Percentiles rank a stretch among this genome's conserved stretches.
phyloP scores from a whole-genome alignment of 2,797 vertebrate genomes.

The Hydrolagus colliei region DNA sequence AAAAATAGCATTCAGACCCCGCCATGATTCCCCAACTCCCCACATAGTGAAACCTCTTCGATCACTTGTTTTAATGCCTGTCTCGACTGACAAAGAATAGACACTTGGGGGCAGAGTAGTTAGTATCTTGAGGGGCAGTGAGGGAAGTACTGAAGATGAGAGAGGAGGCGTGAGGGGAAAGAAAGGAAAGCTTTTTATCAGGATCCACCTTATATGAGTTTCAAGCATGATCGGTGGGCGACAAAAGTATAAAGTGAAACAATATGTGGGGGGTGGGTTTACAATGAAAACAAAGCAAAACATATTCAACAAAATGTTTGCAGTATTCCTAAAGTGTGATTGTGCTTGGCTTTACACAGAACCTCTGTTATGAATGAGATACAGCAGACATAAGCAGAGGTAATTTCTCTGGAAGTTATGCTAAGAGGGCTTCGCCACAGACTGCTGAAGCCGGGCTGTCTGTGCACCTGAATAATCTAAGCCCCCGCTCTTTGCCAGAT shows the following conservation, averaged over 20 bases:
- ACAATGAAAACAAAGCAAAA: too few species aligned
- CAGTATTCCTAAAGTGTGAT: neutral
- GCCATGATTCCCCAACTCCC: neutral
- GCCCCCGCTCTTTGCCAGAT: neutral
- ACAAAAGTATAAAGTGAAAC: too few species aligned
- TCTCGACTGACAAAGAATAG: neutral
- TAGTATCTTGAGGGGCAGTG: neutral
- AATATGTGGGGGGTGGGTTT: too few species aligned
- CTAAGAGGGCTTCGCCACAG: neutral
- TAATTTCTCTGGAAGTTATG: neutral
- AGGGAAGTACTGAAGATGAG: neutral
- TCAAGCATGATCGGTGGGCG: too few species aligned
- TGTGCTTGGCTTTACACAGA: neutral
- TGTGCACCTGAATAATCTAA: conserved; percentile 7
- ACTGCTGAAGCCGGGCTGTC: neutral
- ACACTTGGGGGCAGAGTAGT: neutral
- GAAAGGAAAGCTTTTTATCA: neutral
- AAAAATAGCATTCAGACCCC: neutral
- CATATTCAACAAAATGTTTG: too few species aligned
- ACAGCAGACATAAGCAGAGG: neutral
- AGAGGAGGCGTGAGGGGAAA: too few species aligned
- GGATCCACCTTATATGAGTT: neutral
- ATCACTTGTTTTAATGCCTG: neutral
- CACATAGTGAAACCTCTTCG: neutral
- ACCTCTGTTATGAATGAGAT: neutral